These are phyloP conservation scores for Harlomillsia oculata DNA, from an alignment of 1,140 invertebrate species.

Conservation along the genomic window DNA sequence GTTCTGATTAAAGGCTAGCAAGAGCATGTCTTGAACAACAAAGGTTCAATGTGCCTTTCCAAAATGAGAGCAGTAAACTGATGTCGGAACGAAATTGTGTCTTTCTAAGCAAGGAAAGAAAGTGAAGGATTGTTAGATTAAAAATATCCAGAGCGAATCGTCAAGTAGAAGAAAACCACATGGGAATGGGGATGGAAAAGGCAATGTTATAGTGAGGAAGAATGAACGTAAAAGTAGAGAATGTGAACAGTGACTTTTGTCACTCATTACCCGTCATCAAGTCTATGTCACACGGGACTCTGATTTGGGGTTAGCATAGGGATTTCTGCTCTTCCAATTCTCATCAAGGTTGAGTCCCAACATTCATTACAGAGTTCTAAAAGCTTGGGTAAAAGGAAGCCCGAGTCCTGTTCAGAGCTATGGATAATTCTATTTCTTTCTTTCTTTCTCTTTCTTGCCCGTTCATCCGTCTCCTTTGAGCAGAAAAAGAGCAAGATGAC, in stretches of 20 bases:
- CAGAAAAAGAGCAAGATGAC: not conserved
- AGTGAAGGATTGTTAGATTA: too few species aligned
- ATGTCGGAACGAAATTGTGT: too few species aligned
- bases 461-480: not conserved
- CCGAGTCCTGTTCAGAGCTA: not conserved
- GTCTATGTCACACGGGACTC: slow-evolving; percentile 17
- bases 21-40: too few species aligned
- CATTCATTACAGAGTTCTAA: slow-evolving; percentile 2
- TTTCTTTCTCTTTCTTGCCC: not conserved
- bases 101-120: too few species aligned
- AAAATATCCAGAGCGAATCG: too few species aligned
- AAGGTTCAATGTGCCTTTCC: too few species aligned
- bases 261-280: slow-evolving; percentile 29
- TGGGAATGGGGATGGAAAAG: too few species aligned
- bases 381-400: not conserved
- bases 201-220: too few species aligned
- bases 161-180: too few species aligned
- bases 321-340: slow-evolving; percentile 12
- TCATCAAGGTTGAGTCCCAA: slow-evolving; percentile 10
- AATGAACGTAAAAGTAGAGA: too few species aligned
- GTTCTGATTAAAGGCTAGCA: too few species aligned
- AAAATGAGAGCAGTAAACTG: too few species aligned
- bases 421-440: slow-evolving; percentile 6
- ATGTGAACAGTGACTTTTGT: slow-evolving; percentile 23
- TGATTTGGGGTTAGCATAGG: slow-evolving; percentile 23